Percentiles rank a stretch among this genome's conserved stretches.
Evolutionary conservation across 2,888 invertebrate species (phyloP).

Genomic region (Tenthredo notha): DNA sequence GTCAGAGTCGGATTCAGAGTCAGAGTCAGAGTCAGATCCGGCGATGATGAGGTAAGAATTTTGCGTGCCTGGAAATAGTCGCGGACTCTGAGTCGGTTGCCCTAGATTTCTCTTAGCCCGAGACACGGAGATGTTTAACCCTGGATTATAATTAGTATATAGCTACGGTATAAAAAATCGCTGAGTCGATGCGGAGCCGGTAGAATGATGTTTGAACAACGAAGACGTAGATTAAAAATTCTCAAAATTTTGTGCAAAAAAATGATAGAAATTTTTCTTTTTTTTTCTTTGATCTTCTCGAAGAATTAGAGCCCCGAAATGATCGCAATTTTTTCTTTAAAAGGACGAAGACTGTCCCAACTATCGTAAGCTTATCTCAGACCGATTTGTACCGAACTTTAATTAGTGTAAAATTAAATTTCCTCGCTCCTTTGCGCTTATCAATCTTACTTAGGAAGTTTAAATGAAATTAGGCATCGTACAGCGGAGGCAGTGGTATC

Average conservation of each 20-base stretch:
- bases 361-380: neutral
- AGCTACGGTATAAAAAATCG: neutral
- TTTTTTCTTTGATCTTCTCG: neutral
- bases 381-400: constrained; percentile 17
- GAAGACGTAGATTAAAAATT: neutral
- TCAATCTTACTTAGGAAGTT: constrained; percentile 69
- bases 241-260: neutral
- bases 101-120: constrained; percentile 30
- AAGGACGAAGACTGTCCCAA: neutral
- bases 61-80: constrained; percentile 50
- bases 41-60: constrained; percentile 16
- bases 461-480: constrained; percentile 71
- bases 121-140: constrained; percentile 26
- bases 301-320: neutral
- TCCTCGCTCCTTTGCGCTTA: constrained; percentile 62
- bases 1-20: neutral
- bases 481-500: constrained; percentile 17
- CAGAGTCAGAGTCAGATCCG: neutral
- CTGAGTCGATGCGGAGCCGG: neutral
- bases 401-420: constrained; percentile 43
- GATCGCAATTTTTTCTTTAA: neutral
- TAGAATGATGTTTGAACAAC: neutral
- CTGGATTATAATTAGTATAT: constrained; percentile 39
- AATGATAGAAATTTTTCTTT: neutral
- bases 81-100: constrained; percentile 17